These are phyloP conservation scores for Telenomus remus DNA, from an alignment of 1,140 invertebrate genomes.

Conservation along the genomic window DNA sequence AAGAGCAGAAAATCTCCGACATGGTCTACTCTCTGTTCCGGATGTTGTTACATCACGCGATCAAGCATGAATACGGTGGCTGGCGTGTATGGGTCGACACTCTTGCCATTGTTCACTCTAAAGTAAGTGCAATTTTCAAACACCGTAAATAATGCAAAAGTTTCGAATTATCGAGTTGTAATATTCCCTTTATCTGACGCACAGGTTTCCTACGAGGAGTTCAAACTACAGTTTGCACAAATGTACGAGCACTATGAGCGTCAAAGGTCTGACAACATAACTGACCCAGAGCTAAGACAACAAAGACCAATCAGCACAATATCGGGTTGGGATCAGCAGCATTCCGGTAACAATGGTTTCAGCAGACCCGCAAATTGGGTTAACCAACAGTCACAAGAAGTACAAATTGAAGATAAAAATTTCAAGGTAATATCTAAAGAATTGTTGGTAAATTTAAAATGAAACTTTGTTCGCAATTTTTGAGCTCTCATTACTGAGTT, in stretches of 20 bases:
- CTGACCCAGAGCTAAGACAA: constrained; percentile 92
- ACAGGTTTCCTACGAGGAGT: constrained; percentile 96
- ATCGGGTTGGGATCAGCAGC: constrained; percentile 91
- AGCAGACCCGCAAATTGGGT: constrained; percentile 67
- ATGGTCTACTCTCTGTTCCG: constrained; percentile 98
- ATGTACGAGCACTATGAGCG: constrained; percentile 98
- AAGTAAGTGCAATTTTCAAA: constrained; percentile 79
- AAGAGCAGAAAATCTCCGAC: constrained; percentile 97
- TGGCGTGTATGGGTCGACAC: constrained; percentile 99
- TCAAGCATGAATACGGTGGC: constrained; percentile 99
- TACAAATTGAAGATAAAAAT: constrained; percentile 71
- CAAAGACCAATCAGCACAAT: constrained; percentile 96
- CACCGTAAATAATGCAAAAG: too few species aligned
- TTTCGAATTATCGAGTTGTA: too few species aligned
- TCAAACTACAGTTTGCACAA: constrained; percentile 94
- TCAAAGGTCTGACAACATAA: constrained; percentile 93
- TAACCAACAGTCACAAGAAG: constrained; percentile 71
- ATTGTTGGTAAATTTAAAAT: neutral
- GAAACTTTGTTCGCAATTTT: neutral
- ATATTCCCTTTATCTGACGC: too few species aligned
- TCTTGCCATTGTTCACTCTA: constrained; percentile 98
- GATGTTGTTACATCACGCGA: constrained; percentile 98
- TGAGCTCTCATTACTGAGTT: too few species aligned
- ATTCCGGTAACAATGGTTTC: constrained; percentile 73
- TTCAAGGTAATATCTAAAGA: constrained; percentile 62